phyloP scores from a whole-genome alignment of 2,113 vertebrate species.

The Tragulus kanchil region DNA sequence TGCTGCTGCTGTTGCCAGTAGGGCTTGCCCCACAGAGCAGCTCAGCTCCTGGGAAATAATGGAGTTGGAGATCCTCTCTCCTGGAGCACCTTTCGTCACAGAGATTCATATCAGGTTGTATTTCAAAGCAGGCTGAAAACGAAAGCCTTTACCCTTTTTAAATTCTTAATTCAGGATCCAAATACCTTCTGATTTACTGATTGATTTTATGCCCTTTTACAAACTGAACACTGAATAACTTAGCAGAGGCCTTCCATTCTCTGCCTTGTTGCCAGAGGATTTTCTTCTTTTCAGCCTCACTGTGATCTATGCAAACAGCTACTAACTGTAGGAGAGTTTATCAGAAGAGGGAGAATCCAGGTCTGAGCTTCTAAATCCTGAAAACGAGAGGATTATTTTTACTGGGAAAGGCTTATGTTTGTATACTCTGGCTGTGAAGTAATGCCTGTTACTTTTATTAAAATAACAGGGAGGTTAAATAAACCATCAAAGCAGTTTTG shows the following conservation, averaged over 20 bases:
- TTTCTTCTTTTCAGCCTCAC: background rate
- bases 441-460: slow-evolving; percentile 12
- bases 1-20: background rate
- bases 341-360: background rate
- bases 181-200: slow-evolving; percentile 25
- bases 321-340: background rate
- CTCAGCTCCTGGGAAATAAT: slow-evolving; percentile 27
- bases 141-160: slow-evolving; percentile 9
- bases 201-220: background rate
- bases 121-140: slow-evolving; percentile 48
- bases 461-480: slow-evolving; percentile 4
- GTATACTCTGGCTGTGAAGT: background rate
- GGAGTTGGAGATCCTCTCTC: background rate
- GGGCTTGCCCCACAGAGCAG: background rate
- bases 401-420: background rate
- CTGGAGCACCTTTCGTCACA: background rate
- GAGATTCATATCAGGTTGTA: slow-evolving; percentile 56
- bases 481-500: background rate
- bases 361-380: slow-evolving; percentile 47
- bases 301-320: background rate
- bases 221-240: background rate
- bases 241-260: background rate
- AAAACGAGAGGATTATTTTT: slow-evolving; percentile 32
- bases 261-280: background rate
- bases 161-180: slow-evolving; percentile 42